Base-by-base conservation (phyloP, 2,888 invertebrate genomes). In the Drosophila mulleri region DNA sequence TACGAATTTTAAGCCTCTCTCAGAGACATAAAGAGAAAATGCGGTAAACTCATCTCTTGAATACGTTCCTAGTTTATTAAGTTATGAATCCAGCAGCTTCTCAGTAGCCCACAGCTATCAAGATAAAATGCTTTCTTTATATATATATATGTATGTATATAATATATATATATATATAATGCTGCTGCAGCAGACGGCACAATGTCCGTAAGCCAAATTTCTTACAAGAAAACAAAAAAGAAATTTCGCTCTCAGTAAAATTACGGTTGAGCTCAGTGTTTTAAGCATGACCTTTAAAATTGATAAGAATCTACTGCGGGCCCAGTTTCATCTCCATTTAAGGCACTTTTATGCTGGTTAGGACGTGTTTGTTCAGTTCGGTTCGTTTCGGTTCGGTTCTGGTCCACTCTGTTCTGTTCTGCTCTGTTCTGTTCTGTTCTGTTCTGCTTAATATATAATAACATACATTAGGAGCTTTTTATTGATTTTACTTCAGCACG, bases 401-500 rank as follows among this genome's bases (percentile, higher is more conserved):
- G 16, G 0, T 37, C 37, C 5, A 7, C 0, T 16, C 39, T 6
- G 16, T 2, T 39, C 8, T 2, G 16, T 1, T 37, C 37, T 14
- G 16, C 0, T 16, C 39, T 6, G 16, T 2, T 39, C 44, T 14
- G 16, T 16, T 39, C 39, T 7, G 39, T 16, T 39, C 44, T 66
- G 29, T 32, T 61, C 68, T 70, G 83, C 90, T 90, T 88, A 89
- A 90, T 88, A 83, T 85, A 85, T 89, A 90, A 85, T 83, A 83
- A 88, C 82, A 84, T 80, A 78, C 88, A 89, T 90, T 88, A 81
- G 74, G 77, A 75, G 69, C 71, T 75, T 83, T 89, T 89, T 88
- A 90, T 90, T 88, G 90, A 89, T 88, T 88, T 85, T 88, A 75
- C 69, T 79, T 76, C 74, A 73, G 85, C 89, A 85, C 84, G 85